A percentile compares a stretch with the other conserved stretches of the same genome.
These are phyloP conservation scores for Enteromius fasciolatus DNA, from an alignment of 2,797 vertebrate species.

Conservation along the genomic window DNA sequence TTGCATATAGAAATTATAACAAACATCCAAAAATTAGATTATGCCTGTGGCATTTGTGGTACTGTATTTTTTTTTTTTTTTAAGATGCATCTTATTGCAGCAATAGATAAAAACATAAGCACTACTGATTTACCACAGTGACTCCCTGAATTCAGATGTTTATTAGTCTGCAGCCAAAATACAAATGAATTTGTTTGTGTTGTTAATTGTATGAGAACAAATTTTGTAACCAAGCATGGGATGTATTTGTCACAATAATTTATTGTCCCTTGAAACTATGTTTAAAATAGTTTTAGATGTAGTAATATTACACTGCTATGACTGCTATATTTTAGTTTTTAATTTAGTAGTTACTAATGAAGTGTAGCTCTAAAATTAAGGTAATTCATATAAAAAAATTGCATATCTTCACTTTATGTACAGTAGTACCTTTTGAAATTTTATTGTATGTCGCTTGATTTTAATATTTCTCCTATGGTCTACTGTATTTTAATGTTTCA, in stretches of 20 bases:
- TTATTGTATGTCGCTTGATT: slow-evolving; percentile 33
- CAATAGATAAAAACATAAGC: slow-evolving; percentile 63
- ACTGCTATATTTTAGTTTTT: slow-evolving; percentile 27
- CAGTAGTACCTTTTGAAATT: slow-evolving; percentile 21
- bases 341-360: not conserved
- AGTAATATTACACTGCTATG: slow-evolving; percentile 16
- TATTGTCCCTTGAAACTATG: slow-evolving; percentile 49
- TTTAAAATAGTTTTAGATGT: slow-evolving; percentile 43
- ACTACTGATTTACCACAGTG: slow-evolving; percentile 25
- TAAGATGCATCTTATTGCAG: slow-evolving; percentile 63
- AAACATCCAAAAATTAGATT: slow-evolving; percentile 28
- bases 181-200: slow-evolving; percentile 54
- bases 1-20: slow-evolving; percentile 66
- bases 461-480: slow-evolving; percentile 6
- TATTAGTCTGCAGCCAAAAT: slow-evolving; percentile 43
- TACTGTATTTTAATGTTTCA: slow-evolving; percentile 36
- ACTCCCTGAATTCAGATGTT: slow-evolving; percentile 38
- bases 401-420: slow-evolving; percentile 48
- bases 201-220: slow-evolving; percentile 38
- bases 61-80: slow-evolving; percentile 56
- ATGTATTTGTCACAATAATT: slow-evolving; percentile 57
- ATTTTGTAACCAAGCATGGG: slow-evolving; percentile 54
- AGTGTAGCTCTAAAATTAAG: slow-evolving; percentile 16
- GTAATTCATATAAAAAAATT: slow-evolving; percentile 5
- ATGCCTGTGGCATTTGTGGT: slow-evolving; percentile 38